Conservation (phyloP, 2,113 vertebrate species). For the Stegastes partitus region DNA sequence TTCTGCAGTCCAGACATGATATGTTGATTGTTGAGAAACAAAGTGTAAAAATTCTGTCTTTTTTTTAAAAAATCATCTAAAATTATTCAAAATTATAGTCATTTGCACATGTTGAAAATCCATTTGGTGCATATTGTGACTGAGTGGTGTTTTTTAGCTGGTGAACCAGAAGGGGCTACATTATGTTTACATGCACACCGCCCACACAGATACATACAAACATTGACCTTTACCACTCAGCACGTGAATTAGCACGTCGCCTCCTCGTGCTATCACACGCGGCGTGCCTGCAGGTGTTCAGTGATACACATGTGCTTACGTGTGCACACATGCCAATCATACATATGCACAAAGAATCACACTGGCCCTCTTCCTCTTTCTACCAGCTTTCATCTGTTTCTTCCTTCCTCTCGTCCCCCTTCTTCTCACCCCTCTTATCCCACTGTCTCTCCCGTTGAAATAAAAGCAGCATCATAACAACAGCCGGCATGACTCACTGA, state of each 20-base stretch:
- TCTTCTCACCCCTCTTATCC: neutral
- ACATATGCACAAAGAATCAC: neutral
- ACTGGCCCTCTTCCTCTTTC: neutral
- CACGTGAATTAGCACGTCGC: slow-evolving; percentile 47
- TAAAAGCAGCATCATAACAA: slow-evolving; percentile 47
- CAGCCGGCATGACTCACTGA: slow-evolving; percentile 75
- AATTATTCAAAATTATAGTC: no score
- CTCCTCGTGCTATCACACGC: slow-evolving; percentile 25
- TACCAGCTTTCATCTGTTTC: neutral
- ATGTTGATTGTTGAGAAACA: no score
- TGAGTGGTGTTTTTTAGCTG: slow-evolving; percentile 12
- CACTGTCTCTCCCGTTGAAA: slow-evolving; percentile 21
- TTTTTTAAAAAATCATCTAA: no score
- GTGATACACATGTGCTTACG: neutral
- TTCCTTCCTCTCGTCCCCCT: neutral
- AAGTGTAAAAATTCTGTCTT: no score
- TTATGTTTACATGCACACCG: slow-evolving; percentile 64
- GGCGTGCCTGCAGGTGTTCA: slow-evolving; percentile 40
- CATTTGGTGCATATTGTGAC: slow-evolving; percentile 1
- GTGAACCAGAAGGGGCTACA: slow-evolving; percentile 37
- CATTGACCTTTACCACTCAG: slow-evolving; percentile 56
- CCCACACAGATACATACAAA: slow-evolving; percentile 54
- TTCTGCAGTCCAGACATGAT: no score
- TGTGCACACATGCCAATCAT: slow-evolving; percentile 7
- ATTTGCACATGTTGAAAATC: neutral